phyloP scores from a whole-genome alignment of 2,888 invertebrate species.

The Limnephilus auricula region DNA sequence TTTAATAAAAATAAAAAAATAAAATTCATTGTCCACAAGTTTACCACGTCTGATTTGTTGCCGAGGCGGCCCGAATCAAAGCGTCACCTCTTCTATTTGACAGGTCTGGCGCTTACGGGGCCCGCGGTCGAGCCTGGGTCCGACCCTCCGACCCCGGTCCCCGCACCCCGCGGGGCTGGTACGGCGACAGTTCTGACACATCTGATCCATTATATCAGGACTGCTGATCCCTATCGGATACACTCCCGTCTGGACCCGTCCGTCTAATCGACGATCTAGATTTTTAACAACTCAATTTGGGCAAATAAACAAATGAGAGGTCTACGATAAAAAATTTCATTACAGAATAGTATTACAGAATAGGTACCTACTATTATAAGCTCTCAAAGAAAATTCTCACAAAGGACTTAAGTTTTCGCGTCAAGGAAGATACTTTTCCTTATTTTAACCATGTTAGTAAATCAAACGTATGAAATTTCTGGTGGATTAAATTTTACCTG shows the following conservation, averaged over 20 bases:
- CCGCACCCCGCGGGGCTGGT: background rate
- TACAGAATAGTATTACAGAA: background rate
- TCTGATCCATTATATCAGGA: slow-evolving; percentile 52
- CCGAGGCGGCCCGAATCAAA: slow-evolving; percentile 29
- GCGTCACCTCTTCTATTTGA: slow-evolving; percentile 44
- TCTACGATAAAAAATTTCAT: background rate
- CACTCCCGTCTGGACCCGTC: slow-evolving; percentile 35
- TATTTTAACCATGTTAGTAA: background rate
- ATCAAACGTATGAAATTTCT: background rate
- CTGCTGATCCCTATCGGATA: slow-evolving; percentile 49
- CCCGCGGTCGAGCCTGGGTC: slow-evolving; percentile 36
- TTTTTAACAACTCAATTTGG: slow-evolving; percentile 25
- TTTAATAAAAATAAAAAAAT: background rate
- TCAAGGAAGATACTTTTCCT: background rate
- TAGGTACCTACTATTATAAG: background rate
- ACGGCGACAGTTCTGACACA: slow-evolving; percentile 44
- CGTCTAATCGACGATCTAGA: background rate
- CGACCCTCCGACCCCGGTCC: background rate
- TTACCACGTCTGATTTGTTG: background rate
- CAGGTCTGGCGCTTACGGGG: slow-evolving; percentile 48
- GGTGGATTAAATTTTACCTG: background rate
- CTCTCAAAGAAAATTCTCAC: background rate
- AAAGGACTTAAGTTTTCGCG: background rate
- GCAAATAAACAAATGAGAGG: slow-evolving; percentile 19
- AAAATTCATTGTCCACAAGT: background rate